Base-by-base conservation (phyloP, 2,113 vertebrate genomes). In the Bubo scandiacus region DNA sequence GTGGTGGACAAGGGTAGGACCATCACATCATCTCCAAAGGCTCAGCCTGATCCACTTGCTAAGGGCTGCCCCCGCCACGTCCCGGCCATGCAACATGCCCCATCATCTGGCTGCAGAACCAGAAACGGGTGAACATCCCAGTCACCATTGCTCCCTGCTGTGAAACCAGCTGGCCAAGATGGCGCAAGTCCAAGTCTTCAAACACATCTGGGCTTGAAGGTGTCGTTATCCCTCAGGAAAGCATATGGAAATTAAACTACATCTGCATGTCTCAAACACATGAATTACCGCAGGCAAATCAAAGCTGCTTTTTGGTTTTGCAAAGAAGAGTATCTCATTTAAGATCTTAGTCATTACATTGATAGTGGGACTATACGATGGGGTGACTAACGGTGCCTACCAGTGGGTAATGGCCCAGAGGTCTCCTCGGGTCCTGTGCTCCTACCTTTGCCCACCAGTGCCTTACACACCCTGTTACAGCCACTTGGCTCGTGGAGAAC, bases 31-130 rank as follows among this genome's bases (percentile, higher is more conserved):
- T 20, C 45, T 61, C 52, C 40, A 78, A 49, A 82, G 47, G 59
- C 36, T 62, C 52, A 71, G 45, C 27, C 62, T 75, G 43, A 43
- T 47, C 38, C 30, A 32, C 1, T 0, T 20, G 14, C 32, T 15
- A 47, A 49, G 34, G 42, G 65, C 42, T 51, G 45, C 6, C 18
- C 40, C 25, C 0, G 0, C 49, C 51, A 17, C 0, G 0, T 75
- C 63, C 19, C 5, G 0, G 29, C 29, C 58, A 47, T 32, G 40
- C 45, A 47, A 61, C 5, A 2, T 7, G 43, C 34, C 43, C 71
- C 51, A 19, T 23, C 79, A 29, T 10, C 47, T 26, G 47, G 66
- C 67, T 68, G 81, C 67, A 57, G 61, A 68, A 42, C 47, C 47
- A 74, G 54, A 43, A 55, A 38, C 2, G 18, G 19, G 57, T 32